Conservation (phyloP, 2,888 invertebrate species). For the Ecdyonurus torrentis region DNA sequence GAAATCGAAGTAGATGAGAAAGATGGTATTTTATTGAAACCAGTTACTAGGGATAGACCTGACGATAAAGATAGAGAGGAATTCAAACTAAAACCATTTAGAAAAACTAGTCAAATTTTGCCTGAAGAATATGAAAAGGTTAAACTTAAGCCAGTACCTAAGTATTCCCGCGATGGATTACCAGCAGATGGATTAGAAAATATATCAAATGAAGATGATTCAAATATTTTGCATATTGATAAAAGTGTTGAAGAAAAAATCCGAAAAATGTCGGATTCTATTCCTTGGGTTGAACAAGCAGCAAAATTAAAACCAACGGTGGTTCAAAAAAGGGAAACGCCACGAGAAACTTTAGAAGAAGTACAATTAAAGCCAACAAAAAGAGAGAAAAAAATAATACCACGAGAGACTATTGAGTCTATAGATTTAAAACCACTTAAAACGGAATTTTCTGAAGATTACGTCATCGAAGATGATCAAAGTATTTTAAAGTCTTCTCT, state of each 20-base stretch:
- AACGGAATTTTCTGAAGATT: background rate
- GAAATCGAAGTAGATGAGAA: constrained; percentile 4
- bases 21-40: background rate
- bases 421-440: constrained; percentile 10
- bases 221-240: constrained; percentile 17
- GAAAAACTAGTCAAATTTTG: background rate
- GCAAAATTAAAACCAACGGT: constrained; percentile 17
- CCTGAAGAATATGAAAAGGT: background rate
- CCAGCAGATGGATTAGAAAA: constrained; percentile 10
- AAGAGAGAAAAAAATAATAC: constrained; percentile 22
- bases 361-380: constrained; percentile 12
- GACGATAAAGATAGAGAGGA: constrained; percentile 9
- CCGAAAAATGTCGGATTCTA: background rate
- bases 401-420: constrained; percentile 18
- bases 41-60: constrained; percentile 5
- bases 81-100: background rate
- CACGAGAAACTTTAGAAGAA: constrained; percentile 12
- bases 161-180: constrained; percentile 1
- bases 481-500: background rate
- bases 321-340: constrained; percentile 13
- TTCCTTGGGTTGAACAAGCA: constrained; percentile 12
- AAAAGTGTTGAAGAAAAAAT: constrained; percentile 12
- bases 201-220: constrained; percentile 18
- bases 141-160: background rate
- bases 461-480: background rate